Base-by-base conservation (phyloP, 2,888 invertebrate genomes). In the Syrphus vitripennis region DNA sequence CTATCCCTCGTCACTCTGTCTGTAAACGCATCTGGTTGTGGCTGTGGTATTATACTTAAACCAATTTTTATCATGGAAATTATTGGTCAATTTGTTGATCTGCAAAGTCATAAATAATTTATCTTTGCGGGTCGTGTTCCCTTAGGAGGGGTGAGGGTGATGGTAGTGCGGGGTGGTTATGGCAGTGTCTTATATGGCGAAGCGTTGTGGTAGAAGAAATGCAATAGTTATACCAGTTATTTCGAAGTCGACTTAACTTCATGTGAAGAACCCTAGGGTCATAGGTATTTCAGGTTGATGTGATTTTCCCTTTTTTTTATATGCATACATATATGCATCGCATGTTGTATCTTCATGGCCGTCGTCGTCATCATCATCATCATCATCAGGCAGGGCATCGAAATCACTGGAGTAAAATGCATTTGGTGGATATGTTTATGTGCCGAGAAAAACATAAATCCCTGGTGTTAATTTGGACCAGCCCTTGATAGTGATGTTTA, bases 31-130 rank as follows among this genome's bases (percentile, higher is more conserved):
- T 81, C 61, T 77, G 82, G 61, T 34, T 37, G 65, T 21, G 14
- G 50, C 14, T 24, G 6, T 6, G 6, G 31, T 50, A 67, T 76
- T 76, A 71, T 70, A 86, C 82, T 89, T 90, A 90, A 90, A 89
- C 89, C 89, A 89, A 90, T 90, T 90, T 89, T 89, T 88, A 89
- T 88, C 88, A 81, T 63, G 81, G 88, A 91, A 91, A 90, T 91
- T 91, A 91, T 91, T 91, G 90, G 91, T 90, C 92, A 92, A 92
- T 92, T 91, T 91, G 92, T 90, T 90, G 91, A 92, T 91, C 91
- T 91, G 91, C 90, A 91, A 90, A 90, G 91, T 91, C 90, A 91
- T 92, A 92, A 92, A 91, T 92, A 91, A 91, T 86, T 82, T 86
- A 86, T 86, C 86, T 86, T 74, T 67, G 67, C 67, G 59, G 57